Evolutionary conservation across 2,888 invertebrate species (phyloP).

Genomic region (Hedychridium roseum): DNA sequence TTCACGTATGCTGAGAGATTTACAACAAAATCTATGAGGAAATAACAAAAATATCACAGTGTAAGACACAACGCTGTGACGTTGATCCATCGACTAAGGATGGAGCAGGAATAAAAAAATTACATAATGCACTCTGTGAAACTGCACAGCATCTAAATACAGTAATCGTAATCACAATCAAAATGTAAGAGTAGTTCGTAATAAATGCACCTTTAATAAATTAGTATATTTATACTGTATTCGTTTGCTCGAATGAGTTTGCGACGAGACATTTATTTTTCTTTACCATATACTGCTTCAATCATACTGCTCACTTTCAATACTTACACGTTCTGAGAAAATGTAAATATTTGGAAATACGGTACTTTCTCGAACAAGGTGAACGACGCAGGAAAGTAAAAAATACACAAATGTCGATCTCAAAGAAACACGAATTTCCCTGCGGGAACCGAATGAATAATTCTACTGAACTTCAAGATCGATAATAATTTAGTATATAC

Average conservation of each 20-base stretch:
- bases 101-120: constrained; percentile 34
- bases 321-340: constrained; percentile 37
- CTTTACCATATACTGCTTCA: constrained; percentile 37
- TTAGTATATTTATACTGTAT: constrained; percentile 34
- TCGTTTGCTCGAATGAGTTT: constrained; percentile 43
- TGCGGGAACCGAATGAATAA: constrained; percentile 1
- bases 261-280: constrained; percentile 47
- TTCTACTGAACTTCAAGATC: constrained; percentile 27
- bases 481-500: constrained; percentile 57
- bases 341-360: constrained; percentile 34
- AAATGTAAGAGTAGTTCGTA: constrained; percentile 18
- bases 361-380: constrained; percentile 23
- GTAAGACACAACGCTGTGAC: constrained; percentile 52
- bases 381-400: constrained; percentile 28
- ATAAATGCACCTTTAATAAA: constrained; percentile 33
- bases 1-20: too few species aligned
- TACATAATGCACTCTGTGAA: constrained; percentile 27
- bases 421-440: constrained; percentile 32
- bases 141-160: constrained; percentile 15
- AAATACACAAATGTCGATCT: constrained; percentile 27
- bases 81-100: constrained; percentile 41
- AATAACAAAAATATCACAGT: constrained; percentile 55
- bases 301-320: constrained; percentile 38
- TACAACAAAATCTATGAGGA: too few species aligned
- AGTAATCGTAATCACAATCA: constrained; percentile 21